Conservation (phyloP, 2,888 invertebrate genomes). For the Neelides folsomi region DNA sequence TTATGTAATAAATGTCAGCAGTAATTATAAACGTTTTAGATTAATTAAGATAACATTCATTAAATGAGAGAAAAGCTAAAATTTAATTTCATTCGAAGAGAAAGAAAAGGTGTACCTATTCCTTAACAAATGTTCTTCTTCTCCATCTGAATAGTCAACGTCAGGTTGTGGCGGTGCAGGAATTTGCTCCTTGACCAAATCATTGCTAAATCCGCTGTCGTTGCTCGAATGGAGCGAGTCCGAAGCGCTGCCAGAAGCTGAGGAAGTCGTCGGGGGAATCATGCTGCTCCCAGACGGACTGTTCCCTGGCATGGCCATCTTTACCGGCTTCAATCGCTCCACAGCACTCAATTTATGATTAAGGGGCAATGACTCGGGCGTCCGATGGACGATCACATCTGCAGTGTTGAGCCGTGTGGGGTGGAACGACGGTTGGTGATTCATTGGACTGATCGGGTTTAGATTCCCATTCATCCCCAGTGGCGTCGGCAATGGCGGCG, state of each 20-base stretch:
- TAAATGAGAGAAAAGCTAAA: no score
- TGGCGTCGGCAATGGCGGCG: constrained; percentile 16
- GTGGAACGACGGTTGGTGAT: constrained; percentile 9
- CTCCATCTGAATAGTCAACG: constrained; percentile 80
- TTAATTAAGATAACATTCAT: no score
- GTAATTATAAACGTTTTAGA: no score
- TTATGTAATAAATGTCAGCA: no score
- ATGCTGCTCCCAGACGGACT: background rate
- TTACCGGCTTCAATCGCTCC: background rate
- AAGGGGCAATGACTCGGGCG: constrained; percentile 5
- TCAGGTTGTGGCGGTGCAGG: constrained; percentile 72
- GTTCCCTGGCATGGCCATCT: background rate
- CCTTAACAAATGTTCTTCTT: constrained; percentile 36
- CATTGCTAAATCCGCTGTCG: constrained; percentile 83
- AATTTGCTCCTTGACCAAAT: constrained; percentile 36
- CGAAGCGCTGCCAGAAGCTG: constrained; percentile 37
- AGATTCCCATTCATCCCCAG: constrained; percentile 8
- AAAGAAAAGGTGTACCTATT: no score
- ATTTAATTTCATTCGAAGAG: no score
- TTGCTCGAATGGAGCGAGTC: constrained; percentile 75
- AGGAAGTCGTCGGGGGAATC: constrained; percentile 10
- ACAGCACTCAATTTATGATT: constrained; percentile 8
- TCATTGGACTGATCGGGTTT: constrained; percentile 9
- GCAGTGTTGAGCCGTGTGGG: constrained; percentile 13
- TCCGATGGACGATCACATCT: constrained; percentile 13